Evolutionary conservation across 2,113 vertebrate species (phyloP).

Genomic region (Noctilio leporinus): DNA sequence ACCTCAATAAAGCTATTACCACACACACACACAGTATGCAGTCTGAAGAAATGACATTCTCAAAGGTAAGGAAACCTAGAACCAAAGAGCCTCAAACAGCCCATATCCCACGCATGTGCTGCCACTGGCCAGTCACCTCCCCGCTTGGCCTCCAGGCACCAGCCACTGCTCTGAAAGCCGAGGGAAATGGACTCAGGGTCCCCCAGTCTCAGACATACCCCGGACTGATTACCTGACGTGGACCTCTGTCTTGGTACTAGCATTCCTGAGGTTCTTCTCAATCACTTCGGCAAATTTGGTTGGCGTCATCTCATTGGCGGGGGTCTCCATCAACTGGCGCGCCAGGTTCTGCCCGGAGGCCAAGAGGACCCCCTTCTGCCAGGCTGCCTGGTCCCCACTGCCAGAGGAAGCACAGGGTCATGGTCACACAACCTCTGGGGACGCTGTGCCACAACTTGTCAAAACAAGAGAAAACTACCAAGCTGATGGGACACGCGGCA

Average conservation of each 20-base stretch:
- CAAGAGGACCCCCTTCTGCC: constrained; percentile 89
- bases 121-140: background rate
- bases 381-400: constrained; percentile 83
- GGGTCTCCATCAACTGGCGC: constrained; percentile 92
- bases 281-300: constrained; percentile 87
- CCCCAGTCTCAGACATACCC: background rate
- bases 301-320: constrained; percentile 94
- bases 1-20: background rate
- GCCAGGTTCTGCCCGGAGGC: constrained; percentile 95
- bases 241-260: constrained; percentile 81
- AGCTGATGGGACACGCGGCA: background rate
- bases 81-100: background rate
- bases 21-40: background rate
- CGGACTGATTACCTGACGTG: constrained; percentile 86
- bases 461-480: background rate
- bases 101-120: background rate
- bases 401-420: background rate
- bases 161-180: background rate
- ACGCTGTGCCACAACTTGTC: background rate
- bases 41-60: background rate
- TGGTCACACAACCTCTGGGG: background rate
- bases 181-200: background rate
- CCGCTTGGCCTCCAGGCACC: background rate
- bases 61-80: background rate
- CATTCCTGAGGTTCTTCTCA: constrained; percentile 83